Base-by-base conservation (phyloP, 2,113 vertebrate genomes). In the Crotalus horridus region DNA sequence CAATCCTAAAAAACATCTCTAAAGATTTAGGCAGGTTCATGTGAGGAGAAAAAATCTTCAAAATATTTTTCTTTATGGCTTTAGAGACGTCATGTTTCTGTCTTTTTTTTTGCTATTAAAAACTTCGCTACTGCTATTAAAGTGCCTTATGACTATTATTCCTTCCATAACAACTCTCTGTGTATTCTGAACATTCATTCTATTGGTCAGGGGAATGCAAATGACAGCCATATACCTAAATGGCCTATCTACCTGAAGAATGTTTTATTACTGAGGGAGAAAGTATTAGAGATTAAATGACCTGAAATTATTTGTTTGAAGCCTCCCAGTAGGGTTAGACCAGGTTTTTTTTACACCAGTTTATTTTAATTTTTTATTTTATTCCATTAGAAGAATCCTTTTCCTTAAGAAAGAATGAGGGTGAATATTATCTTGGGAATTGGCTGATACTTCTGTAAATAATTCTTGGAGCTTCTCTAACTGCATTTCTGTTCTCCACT, bases 371-470 rank as follows among this genome's bases (percentile, higher is more conserved):
- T 55, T 95, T 56, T 96, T 93, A 94, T 96, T 96, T 95, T 95
- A 93, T 95, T 93, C 51, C 93, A 95, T 81, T 89, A 95, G 95
- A 97, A 95, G 92, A 92, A 92, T 23, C 92, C 59, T 95, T 96
- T 97, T 97, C 95, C 95, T 97, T 58, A 93, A 93, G 51, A 94
- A 85, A 95, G 94, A 96, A 95, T 95, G 21, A 95, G 54, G 93
- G 91, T 92, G 94, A 69, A 69, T n/a, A 69, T n/a, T 88, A 91
- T 91, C 95, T 95, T 92, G 91, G 93, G 95, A 97, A 94, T 53
- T 92, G 95, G 91, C 48, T 92, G 92, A 94, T 88, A 93, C 87
- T 94, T 95, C 90, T 92, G 88, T 95, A 93, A 92, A 94, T 94
- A 91, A 89, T 93, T 96, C 93, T 96, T 92, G 91, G n/a, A 92